Evolutionary conservation across 2,888 invertebrate species (phyloP).

Genomic region (Pammene aurita): DNA sequence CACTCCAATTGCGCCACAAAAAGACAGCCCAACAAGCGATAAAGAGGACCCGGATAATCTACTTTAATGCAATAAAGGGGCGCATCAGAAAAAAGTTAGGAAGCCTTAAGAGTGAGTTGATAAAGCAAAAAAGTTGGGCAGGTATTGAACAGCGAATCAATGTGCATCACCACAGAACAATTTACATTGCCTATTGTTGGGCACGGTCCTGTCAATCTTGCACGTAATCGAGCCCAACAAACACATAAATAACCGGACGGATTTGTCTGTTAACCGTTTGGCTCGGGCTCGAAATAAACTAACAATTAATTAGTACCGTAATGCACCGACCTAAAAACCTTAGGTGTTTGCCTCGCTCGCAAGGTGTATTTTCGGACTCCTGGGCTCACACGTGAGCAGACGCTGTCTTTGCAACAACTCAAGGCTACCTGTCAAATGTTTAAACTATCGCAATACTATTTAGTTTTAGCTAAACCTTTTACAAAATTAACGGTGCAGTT

Average conservation of each 20-base stretch:
- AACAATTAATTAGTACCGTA: slow-evolving; percentile 54
- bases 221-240: slow-evolving; percentile 29
- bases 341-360: slow-evolving; percentile 49
- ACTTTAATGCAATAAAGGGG: background rate
- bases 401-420: slow-evolving; percentile 29
- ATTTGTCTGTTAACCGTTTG: slow-evolving; percentile 37
- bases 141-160: slow-evolving; percentile 2
- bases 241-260: slow-evolving; percentile 31
- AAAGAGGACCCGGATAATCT: background rate
- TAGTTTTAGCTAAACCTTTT: slow-evolving; percentile 11
- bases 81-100: background rate
- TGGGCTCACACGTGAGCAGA: slow-evolving; percentile 43
- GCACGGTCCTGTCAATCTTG: slow-evolving; percentile 32
- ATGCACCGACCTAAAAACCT: slow-evolving; percentile 57
- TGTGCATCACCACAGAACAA: slow-evolving; percentile 1
- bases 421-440: slow-evolving; percentile 31
- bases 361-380: slow-evolving; percentile 61
- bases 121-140: background rate
- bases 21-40: background rate
- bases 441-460: slow-evolving; percentile 3
- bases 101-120: background rate
- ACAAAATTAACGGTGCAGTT: slow-evolving; percentile 19
- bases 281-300: slow-evolving; percentile 52
- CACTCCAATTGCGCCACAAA: background rate
- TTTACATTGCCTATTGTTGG: slow-evolving; percentile 15